Evolutionary conservation across 2,113 vertebrate species (phyloP), one percentile per base, ranked within the genome.

Genomic region (Epinephelus lanceolatus): DNA sequence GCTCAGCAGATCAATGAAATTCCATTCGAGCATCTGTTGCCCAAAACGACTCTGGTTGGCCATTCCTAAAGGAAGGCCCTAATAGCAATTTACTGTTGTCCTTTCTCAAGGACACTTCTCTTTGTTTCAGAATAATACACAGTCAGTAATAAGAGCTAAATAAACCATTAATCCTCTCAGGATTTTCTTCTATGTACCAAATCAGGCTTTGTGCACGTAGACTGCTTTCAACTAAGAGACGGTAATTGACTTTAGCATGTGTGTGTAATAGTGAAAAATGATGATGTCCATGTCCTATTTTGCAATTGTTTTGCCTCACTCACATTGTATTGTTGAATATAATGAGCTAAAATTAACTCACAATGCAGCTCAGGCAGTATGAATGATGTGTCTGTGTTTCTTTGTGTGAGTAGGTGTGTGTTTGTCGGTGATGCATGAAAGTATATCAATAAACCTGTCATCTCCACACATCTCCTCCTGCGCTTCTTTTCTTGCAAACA

Each of bases 61-160:
- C 66, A 40, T 47, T 87, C 45, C 76, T 87, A 81, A 90, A 72
- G 52, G 71, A 86, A 79, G 66, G 56, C 55, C 53, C 59, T 77
- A 78, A 89, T 76, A 78, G 62, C 71, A 84, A 80, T 90, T 89
- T 88, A 78, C 84, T 60, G 27, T 42, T 89, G 91, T 92, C 91
- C 90, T 88, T 80, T 82, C 45, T 27, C 84, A 95, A 94, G 92
- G 93, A 84, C 92, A 86, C 82, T 30, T 83, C 25, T 74, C 80
- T 91, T 92, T 92, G 79, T 89, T 92, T 89, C 66, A 67, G 47
- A 87, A 85, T 70, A 78, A 83, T 77, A 73, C 71, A 51, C 61
- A 37, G 33, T 60, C 13, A 42, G 51, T 88, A 91, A 91, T 94
- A 68, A 88, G 49, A 61, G 51, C 66, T 53, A 86, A 88, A 90